phyloP scores from a whole-genome alignment of 2,113 vertebrate genomes.

The Dasyornis broadbenti region DNA sequence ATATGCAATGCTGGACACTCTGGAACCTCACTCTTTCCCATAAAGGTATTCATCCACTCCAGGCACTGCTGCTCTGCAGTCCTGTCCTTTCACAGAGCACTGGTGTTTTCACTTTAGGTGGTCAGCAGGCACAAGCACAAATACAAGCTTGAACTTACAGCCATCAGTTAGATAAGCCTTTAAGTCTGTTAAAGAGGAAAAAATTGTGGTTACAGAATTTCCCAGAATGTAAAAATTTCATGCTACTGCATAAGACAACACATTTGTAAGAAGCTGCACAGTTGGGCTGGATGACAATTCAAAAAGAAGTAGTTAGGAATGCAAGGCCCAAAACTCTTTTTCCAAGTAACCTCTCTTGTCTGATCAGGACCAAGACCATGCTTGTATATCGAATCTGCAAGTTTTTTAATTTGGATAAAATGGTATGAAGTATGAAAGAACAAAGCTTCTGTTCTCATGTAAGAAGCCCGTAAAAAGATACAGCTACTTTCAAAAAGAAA shows the following conservation, averaged over 20 bases:
- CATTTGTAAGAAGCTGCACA: background rate
- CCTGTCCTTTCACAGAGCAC: background rate
- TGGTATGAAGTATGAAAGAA: background rate
- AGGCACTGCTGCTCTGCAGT: background rate
- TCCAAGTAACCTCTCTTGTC: background rate
- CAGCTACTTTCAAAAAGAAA: background rate
- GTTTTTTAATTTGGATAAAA: background rate
- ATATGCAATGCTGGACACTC: background rate
- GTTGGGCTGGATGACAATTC: background rate
- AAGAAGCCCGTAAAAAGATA: background rate
- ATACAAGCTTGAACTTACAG: background rate
- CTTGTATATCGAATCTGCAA: background rate
- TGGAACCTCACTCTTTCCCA: background rate
- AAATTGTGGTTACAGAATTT: background rate
- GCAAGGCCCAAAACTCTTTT: background rate
- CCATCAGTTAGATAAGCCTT: background rate
- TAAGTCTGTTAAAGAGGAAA: background rate
- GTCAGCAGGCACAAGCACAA: background rate
- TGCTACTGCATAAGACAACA: background rate
- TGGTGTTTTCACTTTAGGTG: background rate
- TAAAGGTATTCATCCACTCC: background rate
- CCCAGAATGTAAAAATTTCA: background rate
- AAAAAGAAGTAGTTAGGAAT: background rate
- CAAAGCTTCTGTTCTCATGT: background rate
- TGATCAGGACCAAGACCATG: background rate